Percentiles rank a stretch among this genome's conserved stretches.
Conservation (phyloP, 2,888 invertebrate species). For the Cosmia pyralina region DNA sequence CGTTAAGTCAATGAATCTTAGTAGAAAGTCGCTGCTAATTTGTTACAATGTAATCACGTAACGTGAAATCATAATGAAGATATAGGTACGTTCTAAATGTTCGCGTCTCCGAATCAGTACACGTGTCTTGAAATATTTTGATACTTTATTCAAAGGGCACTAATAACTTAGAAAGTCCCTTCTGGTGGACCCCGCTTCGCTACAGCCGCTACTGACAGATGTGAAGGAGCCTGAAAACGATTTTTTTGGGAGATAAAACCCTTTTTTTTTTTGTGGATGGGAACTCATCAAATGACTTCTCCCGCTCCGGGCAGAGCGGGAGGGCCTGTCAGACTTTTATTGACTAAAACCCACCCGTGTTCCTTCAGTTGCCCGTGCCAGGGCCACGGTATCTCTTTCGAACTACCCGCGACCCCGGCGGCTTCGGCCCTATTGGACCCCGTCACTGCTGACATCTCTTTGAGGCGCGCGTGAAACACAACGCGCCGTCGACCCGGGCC, state of each 20-base stretch:
- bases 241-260: conserved; percentile 44
- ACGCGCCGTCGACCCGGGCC: too few relatives aligned
- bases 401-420: too few relatives aligned
- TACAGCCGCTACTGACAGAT: conserved; percentile 39
- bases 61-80: conserved; percentile 30
- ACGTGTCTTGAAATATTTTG: conserved; percentile 22
- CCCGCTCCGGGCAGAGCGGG: too few relatives aligned
- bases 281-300: too few relatives aligned
- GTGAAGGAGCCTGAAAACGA: conserved; percentile 30
- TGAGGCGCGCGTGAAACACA: too few relatives aligned
- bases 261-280: too few relatives aligned
- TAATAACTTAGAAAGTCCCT: conserved; percentile 38
- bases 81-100: conserved; percentile 6
- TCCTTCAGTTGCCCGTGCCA: too few relatives aligned
- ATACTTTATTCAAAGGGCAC: conserved; percentile 30
- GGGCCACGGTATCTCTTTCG: too few relatives aligned
- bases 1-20: conserved; percentile 24
- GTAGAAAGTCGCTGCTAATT: conserved; percentile 32
- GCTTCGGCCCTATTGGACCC: too few relatives aligned
- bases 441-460: too few relatives aligned
- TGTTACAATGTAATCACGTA: conserved; percentile 27
- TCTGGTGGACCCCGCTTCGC: conserved; percentile 8
- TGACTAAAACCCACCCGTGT: too few relatives aligned
- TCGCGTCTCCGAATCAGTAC: background rate
- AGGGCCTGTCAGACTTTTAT: too few relatives aligned